A percentile compares a stretch with the other conserved stretches of the same genome.
phyloP scores from a whole-genome alignment of 2,888 invertebrate species.

The Catocala nupta region DNA sequence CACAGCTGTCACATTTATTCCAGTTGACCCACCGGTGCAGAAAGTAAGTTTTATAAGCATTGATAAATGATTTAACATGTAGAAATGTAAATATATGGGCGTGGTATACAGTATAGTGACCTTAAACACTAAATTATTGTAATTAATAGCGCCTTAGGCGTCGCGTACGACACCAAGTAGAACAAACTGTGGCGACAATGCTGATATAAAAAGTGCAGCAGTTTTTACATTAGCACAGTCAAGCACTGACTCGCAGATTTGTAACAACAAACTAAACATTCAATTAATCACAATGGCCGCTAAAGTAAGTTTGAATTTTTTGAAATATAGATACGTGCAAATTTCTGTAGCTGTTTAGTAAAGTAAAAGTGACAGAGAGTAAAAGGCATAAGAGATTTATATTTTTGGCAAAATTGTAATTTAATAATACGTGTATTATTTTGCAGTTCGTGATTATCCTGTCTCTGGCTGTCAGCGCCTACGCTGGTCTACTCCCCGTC shows the following conservation, averaged over 20 bases:
- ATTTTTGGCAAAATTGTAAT: no score
- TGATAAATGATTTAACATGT: background rate
- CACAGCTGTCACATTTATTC: no score
- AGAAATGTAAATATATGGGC: background rate
- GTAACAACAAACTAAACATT: slow-evolving; percentile 1
- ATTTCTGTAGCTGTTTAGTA: no score
- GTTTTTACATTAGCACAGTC: slow-evolving; percentile 5
- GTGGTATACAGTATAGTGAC: background rate
- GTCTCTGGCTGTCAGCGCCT: slow-evolving; percentile 65
- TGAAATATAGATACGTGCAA: no score
- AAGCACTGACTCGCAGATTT: slow-evolving; percentile 3
- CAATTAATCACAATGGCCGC: slow-evolving; percentile 9
- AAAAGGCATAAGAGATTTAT: no score
- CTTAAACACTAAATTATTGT: slow-evolving; percentile 40
- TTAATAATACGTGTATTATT: background rate
- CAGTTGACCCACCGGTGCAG: no score
- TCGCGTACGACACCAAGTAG: background rate
- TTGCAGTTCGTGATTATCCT: slow-evolving; percentile 69
- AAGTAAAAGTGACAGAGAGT: no score
- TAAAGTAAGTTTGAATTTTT: slow-evolving; percentile 1
- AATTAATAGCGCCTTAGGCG: background rate
- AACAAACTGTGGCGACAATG: background rate
- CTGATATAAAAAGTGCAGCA: slow-evolving; percentile 6
- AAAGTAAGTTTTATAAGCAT: no score
- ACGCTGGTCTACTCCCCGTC: slow-evolving; percentile 62